These are phyloP conservation scores for Tuta absoluta DNA, from an alignment of 2,888 invertebrate species.

Conservation along the genomic window DNA sequence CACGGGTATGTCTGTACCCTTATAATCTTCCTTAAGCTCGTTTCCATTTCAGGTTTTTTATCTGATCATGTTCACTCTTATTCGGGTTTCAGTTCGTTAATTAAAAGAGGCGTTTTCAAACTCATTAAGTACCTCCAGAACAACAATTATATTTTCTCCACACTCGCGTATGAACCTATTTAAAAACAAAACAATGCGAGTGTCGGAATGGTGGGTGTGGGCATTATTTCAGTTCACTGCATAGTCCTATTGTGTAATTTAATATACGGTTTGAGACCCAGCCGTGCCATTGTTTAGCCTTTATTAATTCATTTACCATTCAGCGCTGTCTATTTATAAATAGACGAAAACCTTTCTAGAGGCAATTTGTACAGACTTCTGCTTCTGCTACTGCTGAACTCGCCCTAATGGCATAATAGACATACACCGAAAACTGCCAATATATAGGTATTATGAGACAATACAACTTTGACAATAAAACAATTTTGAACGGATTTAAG, in stretches of 20 bases:
- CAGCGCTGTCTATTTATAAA: conserved; percentile 11
- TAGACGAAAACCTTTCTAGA: not conserved
- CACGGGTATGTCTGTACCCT: too few species aligned
- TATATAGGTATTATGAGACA: too few species aligned
- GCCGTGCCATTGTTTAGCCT: conserved; percentile 31
- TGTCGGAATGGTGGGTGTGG: conserved; percentile 15
- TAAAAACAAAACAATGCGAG: conserved; percentile 24
- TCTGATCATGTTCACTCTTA: too few species aligned
- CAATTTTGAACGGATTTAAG: too few species aligned
- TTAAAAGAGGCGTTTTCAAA: not conserved
- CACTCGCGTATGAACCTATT: conserved; percentile 8
- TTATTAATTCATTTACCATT: conserved; percentile 31
- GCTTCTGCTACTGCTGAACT: too few species aligned
- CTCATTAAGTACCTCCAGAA: not conserved
- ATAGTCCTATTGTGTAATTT: conserved; percentile 29
- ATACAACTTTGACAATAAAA: too few species aligned
- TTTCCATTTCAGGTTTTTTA: too few species aligned
- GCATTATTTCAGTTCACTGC: conserved; percentile 30
- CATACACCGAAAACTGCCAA: too few species aligned
- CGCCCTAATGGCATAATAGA: too few species aligned
- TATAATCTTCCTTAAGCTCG: too few species aligned
- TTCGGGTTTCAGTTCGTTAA: too few species aligned
- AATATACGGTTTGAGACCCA: conserved; percentile 27
- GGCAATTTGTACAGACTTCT: too few species aligned
- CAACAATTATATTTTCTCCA: conserved; percentile 1